A percentile compares a stretch with the other conserved stretches of the same genome.
These are phyloP conservation scores for Macropodus opercularis DNA, from an alignment of 2,797 vertebrate species.

Conservation along the genomic window DNA sequence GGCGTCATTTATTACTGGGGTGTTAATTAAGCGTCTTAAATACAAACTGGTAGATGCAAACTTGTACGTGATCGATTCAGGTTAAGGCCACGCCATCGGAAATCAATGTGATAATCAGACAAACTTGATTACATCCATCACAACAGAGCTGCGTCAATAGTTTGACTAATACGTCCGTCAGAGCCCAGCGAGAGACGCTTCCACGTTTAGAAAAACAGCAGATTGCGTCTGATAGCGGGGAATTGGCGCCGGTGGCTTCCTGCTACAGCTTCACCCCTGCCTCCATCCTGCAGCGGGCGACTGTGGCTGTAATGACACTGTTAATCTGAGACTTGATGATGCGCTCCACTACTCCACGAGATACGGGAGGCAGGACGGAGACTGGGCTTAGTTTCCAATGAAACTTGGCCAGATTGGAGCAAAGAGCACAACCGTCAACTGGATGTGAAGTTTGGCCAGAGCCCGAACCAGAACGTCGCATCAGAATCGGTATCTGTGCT, in stretches of 20 bases:
- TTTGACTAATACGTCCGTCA: not conserved
- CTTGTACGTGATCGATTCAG: constrained; percentile 38
- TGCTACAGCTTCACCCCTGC: not conserved
- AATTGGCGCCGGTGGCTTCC: no score
- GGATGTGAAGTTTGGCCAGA: not conserved
- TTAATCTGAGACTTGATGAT: constrained; percentile 11
- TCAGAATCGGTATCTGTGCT: constrained; percentile 10
- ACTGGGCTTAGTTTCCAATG: constrained; percentile 10
- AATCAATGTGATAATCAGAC: constrained; percentile 42
- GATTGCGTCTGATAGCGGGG: constrained; percentile 5
- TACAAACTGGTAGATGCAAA: constrained; percentile 33
- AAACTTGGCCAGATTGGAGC: constrained; percentile 4
- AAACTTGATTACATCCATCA: constrained; percentile 23
- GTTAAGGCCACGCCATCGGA: constrained; percentile 31
- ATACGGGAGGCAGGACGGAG: not conserved
- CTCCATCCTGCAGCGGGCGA: constrained; percentile 6
- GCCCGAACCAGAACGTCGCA: not conserved
- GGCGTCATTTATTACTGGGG: constrained; percentile 25
- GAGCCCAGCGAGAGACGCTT: not conserved
- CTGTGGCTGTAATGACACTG: constrained; percentile 20
- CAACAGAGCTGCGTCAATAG: not conserved
- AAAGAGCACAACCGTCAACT: constrained; percentile 15
- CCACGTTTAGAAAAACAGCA: constrained; percentile 12
- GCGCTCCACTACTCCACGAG: not conserved
- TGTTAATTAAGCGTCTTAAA: constrained; percentile 38